A percentile compares a stretch with the other conserved stretches of the same genome.
These are phyloP conservation scores for Crematogaster levior DNA, from an alignment of 2,888 invertebrate species.

Conservation along the genomic window DNA sequence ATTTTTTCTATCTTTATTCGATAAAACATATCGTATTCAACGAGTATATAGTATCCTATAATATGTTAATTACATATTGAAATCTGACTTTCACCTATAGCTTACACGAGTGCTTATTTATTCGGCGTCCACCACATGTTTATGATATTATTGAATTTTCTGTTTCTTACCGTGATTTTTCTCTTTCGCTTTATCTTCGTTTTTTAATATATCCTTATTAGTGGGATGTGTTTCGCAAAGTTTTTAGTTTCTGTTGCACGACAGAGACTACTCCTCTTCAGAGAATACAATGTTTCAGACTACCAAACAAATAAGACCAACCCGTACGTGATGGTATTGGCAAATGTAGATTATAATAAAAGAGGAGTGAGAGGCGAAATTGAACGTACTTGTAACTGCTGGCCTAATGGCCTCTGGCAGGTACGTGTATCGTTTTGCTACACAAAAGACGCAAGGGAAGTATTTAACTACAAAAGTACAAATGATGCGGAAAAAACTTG, in stretches of 20 bases:
- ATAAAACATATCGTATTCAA: not conserved
- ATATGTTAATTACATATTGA: no score
- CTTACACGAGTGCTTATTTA: not conserved
- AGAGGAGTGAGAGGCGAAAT: not conserved
- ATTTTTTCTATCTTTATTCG: not conserved
- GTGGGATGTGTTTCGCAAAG: not conserved
- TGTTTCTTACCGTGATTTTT: not conserved
- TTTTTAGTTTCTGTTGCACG: not conserved
- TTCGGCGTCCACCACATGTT: not conserved
- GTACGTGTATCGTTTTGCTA: constrained; percentile 11
- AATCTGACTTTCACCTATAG: no score
- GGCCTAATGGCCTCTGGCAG: constrained; percentile 19
- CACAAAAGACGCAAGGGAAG: not conserved
- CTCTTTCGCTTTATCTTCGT: not conserved
- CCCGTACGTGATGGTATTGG: not conserved
- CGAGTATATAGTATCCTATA: not conserved
- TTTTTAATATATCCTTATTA: not conserved
- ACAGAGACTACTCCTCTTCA: not conserved
- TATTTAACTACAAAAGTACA: not conserved
- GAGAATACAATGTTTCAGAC: not conserved
- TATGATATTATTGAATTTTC: constrained; percentile 17
- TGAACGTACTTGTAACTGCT: constrained; percentile 16
- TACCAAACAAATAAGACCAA: constrained; percentile 8
- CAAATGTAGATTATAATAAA: constrained; percentile 29
- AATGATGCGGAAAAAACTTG: not conserved